Conservation (phyloP, 2,797 vertebrate genomes). For the Pseudotriccus pelzelni region DNA sequence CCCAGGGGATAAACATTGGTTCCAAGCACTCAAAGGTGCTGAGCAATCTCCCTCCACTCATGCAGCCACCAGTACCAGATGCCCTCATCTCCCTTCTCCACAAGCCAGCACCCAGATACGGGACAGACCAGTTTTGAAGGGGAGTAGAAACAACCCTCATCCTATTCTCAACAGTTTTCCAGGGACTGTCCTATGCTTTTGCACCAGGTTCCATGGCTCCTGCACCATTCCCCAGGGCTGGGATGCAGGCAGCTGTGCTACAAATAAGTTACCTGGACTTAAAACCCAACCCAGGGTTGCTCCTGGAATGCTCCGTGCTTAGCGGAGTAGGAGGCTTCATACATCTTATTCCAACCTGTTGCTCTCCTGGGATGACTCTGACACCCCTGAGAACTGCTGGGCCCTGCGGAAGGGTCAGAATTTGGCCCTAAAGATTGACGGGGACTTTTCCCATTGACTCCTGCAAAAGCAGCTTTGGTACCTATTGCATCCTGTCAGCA, state of each 20-base stretch:
- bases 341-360: fast-evolving
- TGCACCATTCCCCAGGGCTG: fast-evolving
- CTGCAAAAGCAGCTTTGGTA: background rate
- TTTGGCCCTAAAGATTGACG: background rate
- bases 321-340: background rate
- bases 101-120: fast-evolving
- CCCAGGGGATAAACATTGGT: background rate
- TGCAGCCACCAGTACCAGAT: background rate
- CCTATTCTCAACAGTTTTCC: background rate
- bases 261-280: background rate
- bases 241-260: background rate
- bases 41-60: background rate
- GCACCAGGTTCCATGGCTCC: background rate
- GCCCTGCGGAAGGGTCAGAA: background rate
- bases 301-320: background rate
- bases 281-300: background rate
- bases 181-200: background rate
- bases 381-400: background rate
- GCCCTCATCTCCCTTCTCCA: background rate
- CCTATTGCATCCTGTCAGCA: background rate
- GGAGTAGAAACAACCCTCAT: background rate
- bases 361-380: background rate
- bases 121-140: background rate
- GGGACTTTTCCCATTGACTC: background rate
- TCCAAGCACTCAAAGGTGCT: fast-evolving